Evolutionary conservation across 2,797 vertebrate species (phyloP), one percentile per base, ranked within the genome.

Genomic region (Phrynocephalus forsythii): DNA sequence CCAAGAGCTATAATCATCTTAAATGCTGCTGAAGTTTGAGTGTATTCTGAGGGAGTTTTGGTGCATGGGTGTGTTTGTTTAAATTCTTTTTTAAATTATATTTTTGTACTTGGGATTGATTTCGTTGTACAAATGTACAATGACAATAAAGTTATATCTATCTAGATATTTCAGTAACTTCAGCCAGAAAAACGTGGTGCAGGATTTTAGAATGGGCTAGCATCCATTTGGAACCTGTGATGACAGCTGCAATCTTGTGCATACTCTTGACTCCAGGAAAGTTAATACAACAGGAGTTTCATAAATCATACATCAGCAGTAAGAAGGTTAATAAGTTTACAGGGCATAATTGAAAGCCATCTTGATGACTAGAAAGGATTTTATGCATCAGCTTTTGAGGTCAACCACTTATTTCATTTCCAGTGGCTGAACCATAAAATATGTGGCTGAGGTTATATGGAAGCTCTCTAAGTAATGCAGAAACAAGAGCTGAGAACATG

Each of bases 291-390:
- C 92, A 93, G 95, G 92, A 95, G 95, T 96, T 95, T 90, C 94
- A 95, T 96, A 95, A 96, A 96, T 97, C 96, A 97, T 95, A 94
- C 95, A 95, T 97, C 94, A 90, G 95, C 95, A 93, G 96, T 96
- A 97, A 96, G 96, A 96, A 97, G 96, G 96, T 97, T 97, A 97
- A 96, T 97, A 96, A 96, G 96, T 97, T 97, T 97, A 96, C 48
- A 86, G 93, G 94, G 91, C 93, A 92, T 97, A 97, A 97, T 96
- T 97, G 96, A 97, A 97, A 97, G 95, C 96, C 95, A 94, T 96
- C 95, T 96, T 96, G 96, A 96, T 97, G 96, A 96, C 96, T 97
- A 96, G 96, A 79, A 96, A 96, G 92, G 94, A 96, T 96, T 96
- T 96, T 96, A 96, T 96, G 94, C 95, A 96, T 96, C 95, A 93